These are phyloP conservation scores for Gryon sp. DNA, from an alignment of 1,140 invertebrate genomes.

Conservation along the genomic window DNA sequence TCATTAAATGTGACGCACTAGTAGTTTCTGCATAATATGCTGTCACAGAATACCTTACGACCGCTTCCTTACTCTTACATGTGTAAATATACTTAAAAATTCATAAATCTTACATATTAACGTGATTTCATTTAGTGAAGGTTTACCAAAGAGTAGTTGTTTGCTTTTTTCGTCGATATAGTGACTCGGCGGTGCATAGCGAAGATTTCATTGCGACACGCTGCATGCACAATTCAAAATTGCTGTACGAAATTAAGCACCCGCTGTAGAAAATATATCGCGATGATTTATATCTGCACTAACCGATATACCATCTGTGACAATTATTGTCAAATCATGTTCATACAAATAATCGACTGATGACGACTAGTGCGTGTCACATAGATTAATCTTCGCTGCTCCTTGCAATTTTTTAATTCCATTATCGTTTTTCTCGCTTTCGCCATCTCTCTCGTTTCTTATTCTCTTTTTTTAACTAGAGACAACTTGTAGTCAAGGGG, in stretches of 20 bases:
- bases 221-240: constrained; percentile 5
- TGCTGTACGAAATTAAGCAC: constrained; percentile 1
- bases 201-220: constrained; percentile 24
- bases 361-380: neutral
- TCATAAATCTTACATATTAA: constrained; percentile 76
- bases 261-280: constrained; percentile 44
- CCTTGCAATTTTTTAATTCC: constrained; percentile 36
- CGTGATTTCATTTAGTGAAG: constrained; percentile 66
- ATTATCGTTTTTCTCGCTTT: constrained; percentile 49
- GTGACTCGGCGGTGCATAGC: constrained; percentile 8
- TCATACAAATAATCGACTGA: constrained; percentile 19
- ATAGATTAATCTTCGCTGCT: constrained; percentile 10
- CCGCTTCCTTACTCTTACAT: constrained; percentile 68
- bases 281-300: constrained; percentile 9
- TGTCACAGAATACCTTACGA: constrained; percentile 73
- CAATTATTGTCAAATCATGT: constrained; percentile 48
- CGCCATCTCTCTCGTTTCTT: constrained; percentile 46
- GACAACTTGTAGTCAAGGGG: constrained; percentile 76
- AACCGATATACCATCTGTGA: constrained; percentile 24
- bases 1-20: constrained; percentile 74
- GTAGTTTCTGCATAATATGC: constrained; percentile 74
- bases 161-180: constrained; percentile 27
- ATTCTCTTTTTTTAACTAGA: constrained; percentile 57
- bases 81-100: constrained; percentile 77
- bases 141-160: constrained; percentile 34